phyloP scores from a whole-genome alignment of 2,888 invertebrate genomes.

The Desoria tigrina region DNA sequence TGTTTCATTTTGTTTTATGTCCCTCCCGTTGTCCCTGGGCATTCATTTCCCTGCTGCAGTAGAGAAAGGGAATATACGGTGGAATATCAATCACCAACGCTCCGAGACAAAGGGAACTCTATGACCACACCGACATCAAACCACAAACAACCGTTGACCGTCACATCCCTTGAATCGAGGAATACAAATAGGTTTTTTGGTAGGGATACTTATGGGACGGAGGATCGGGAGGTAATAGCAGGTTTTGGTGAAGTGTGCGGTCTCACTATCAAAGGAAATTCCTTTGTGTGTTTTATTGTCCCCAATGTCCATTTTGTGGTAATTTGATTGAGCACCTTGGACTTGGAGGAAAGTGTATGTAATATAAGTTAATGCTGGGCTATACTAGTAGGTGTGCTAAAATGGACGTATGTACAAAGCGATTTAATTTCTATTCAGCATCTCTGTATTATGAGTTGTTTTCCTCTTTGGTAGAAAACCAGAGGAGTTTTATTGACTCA shows the following conservation, averaged over 20 bases:
- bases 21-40: neutral
- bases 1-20: constrained; percentile 15
- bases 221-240: neutral
- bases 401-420: no score
- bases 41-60: constrained; percentile 7
- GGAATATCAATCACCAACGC: constrained; percentile 6
- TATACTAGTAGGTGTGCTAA: no score
- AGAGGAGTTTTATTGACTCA: constrained; percentile 2
- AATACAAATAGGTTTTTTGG: neutral
- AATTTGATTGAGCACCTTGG: constrained; percentile 20
- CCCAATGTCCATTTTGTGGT: constrained; percentile 24
- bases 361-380: neutral
- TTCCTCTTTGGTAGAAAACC: no score
- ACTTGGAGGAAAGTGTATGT: neutral
- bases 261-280: constrained; percentile 10
- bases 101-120: neutral
- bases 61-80: neutral
- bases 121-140: neutral
- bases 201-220: neutral
- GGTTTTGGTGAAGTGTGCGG: no score
- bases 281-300: constrained; percentile 18
- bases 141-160: constrained; percentile 23
- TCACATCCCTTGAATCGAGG: neutral
- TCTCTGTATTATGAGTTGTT: no score
- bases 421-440: constrained; percentile 2